Evolutionary conservation across 2,113 vertebrate species (phyloP).

Genomic region (Acrocephalus kingi): DNA sequence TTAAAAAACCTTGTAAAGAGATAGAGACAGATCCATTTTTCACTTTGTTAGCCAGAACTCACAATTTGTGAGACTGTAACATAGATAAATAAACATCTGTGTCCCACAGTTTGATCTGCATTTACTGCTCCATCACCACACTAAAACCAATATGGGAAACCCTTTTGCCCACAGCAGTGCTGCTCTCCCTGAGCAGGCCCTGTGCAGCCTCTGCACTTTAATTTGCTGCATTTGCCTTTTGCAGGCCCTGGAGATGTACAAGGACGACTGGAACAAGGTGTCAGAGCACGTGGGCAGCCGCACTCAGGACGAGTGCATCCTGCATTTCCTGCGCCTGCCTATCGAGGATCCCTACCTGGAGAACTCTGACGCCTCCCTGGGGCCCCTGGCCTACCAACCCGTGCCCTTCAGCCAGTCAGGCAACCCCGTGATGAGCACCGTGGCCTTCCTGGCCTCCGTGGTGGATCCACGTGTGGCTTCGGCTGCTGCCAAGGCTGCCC

Average conservation of each 20-base stretch:
- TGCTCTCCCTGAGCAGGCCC: rapidly evolving
- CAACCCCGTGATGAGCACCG: conserved; percentile 97
- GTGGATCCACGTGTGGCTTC: conserved; percentile 95
- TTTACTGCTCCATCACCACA: background rate
- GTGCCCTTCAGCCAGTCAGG: conserved; percentile 97
- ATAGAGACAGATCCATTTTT: too few species aligned
- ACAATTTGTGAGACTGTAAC: too few species aligned
- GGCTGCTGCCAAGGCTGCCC: conserved; percentile 90
- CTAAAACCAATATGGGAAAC: rapidly evolving
- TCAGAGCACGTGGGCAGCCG: conserved; percentile 96
- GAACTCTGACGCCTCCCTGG: conserved; percentile 87
- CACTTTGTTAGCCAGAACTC: too few species aligned
- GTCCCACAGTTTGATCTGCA: too few species aligned
- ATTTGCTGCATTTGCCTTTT: background rate
- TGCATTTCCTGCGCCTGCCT: conserved; percentile 93
- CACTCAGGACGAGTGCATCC: conserved; percentile 96
- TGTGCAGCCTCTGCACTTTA: rapidly evolving
- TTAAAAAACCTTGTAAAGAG: too few species aligned
- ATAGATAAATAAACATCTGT: too few species aligned
- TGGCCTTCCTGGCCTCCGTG: conserved; percentile 95
- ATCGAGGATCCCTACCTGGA: conserved; percentile 97
- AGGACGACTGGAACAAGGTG: conserved; percentile 99
- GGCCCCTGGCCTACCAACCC: conserved; percentile 93
- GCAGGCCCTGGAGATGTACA: conserved; percentile 96
- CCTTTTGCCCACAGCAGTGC: rapidly evolving